phyloP scores from a whole-genome alignment of 2,888 invertebrate genomes.

The Xanthia togata region DNA sequence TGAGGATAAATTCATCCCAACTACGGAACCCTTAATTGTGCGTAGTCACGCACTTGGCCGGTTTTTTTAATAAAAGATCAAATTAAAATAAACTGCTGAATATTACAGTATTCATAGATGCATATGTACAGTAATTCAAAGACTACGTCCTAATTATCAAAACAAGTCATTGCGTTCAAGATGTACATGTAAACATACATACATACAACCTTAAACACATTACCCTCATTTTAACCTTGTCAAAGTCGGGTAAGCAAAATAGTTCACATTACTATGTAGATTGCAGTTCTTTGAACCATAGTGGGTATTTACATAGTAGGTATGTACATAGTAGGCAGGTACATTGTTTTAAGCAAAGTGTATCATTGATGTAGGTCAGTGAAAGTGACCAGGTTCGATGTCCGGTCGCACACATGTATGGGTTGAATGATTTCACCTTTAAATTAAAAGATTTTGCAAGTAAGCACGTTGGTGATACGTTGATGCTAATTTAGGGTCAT shows the following conservation, averaged over 20 bases:
- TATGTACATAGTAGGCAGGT: conserved; percentile 27
- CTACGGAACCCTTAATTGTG: too few relatives aligned
- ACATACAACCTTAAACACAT: conserved; percentile 11
- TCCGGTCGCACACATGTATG: conserved; percentile 36
- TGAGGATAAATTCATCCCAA: too few relatives aligned
- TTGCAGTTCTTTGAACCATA: conserved; percentile 1
- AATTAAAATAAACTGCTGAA: too few relatives aligned
- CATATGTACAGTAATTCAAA: neutral
- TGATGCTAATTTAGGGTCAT: neutral
- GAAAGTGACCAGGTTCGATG: conserved; percentile 58
- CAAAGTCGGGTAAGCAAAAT: conserved; percentile 4
- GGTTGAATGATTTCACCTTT: conserved; percentile 50
- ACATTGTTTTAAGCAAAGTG: conserved; percentile 63
- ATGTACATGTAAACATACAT: neutral
- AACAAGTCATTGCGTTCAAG: neutral
- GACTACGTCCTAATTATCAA: neutral
- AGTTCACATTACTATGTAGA: conserved; percentile 20
- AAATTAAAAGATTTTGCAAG: conserved; percentile 30
- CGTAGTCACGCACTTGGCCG: too few relatives aligned
- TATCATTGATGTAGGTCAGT: conserved; percentile 55
- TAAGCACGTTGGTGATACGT: neutral
- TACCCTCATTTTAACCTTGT: conserved; percentile 13
- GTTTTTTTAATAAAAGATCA: too few relatives aligned
- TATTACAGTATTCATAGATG: too few relatives aligned
- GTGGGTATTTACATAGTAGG: too few relatives aligned